phyloP scores from a whole-genome alignment of 92 coral and sea anemone genomes.

The Epizoanthus rinbou region DNA sequence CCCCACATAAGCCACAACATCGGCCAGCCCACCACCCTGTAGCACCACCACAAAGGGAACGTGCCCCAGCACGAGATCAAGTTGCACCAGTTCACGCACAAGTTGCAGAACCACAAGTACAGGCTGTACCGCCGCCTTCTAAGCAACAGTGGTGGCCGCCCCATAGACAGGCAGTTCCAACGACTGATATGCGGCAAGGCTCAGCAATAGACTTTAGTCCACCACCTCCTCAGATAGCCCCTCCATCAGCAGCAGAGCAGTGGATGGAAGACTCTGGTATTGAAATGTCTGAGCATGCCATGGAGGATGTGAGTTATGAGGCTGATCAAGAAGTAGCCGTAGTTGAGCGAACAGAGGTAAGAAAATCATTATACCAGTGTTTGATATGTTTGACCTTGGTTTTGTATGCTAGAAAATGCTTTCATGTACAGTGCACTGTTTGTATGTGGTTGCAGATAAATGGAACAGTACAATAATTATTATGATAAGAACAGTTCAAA shows the following conservation, averaged over 20 bases:
- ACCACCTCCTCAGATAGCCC: slow-evolving; percentile 9
- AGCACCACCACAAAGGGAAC: background rate
- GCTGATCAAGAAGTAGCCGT: slow-evolving; percentile 22
- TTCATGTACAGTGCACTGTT: too few relatives aligned
- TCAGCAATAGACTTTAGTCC: background rate
- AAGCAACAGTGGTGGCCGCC: background rate
- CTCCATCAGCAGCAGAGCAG: slow-evolving; percentile 4
- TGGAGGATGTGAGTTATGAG: slow-evolving; percentile 20
- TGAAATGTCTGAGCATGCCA: slow-evolving; percentile 20
- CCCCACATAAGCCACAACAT: background rate
- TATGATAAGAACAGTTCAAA: too few relatives aligned
- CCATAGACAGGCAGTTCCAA: background rate
- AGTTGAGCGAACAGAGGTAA: slow-evolving; percentile 22
- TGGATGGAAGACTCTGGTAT: slow-evolving; percentile 33
- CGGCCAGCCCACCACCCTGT: background rate
- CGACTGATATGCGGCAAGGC: slow-evolving; percentile 8
- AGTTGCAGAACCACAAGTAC: too few relatives aligned
- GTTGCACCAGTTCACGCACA: too few relatives aligned
- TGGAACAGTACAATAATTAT: too few relatives aligned
- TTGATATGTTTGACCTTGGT: too few relatives aligned
- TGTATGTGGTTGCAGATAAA: too few relatives aligned
- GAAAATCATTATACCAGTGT: background rate
- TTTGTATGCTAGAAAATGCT: too few relatives aligned
- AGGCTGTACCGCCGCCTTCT: background rate
- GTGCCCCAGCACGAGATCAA: background rate